Evolutionary conservation across 2,797 vertebrate genomes (phyloP).

Genomic region (Brachyrhaphis roseni): DNA sequence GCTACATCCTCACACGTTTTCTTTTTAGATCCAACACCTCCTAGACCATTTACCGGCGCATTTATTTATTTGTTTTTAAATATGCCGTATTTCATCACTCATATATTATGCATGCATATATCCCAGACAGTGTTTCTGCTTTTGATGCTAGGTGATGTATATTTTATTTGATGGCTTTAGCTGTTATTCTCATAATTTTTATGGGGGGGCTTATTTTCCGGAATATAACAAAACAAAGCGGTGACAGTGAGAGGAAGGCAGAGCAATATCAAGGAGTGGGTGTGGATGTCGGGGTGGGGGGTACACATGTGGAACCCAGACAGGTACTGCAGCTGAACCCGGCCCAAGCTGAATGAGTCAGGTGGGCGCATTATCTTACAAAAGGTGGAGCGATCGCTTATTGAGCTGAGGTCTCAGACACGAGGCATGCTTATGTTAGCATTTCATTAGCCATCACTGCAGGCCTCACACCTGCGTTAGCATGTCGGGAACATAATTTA

Average conservation of each 20-base stretch:
- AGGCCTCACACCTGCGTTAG: constrained; percentile 12
- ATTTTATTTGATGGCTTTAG: constrained; percentile 13
- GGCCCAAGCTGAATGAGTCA: constrained; percentile 17
- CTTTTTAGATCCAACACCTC: constrained; percentile 21
- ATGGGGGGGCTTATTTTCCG: neutral
- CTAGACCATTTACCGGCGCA: neutral
- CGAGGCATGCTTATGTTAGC: constrained; percentile 14
- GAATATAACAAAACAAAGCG: neutral
- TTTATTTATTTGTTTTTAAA: constrained; percentile 4
- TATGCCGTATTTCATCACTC: neutral
- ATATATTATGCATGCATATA: constrained; percentile 13
- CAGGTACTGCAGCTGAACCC: constrained; percentile 27
- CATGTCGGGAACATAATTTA: constrained; percentile 32
- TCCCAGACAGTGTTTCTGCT: constrained; percentile 1
- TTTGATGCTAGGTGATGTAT: constrained; percentile 5
- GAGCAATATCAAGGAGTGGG: constrained; percentile 10
- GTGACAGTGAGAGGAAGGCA: constrained; percentile 10
- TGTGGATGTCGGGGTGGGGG: too few relatives aligned
- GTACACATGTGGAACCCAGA: constrained; percentile 15
- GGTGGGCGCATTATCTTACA: constrained; percentile 22
- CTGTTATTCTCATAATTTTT: neutral
- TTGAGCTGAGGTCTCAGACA: neutral
- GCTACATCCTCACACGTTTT: constrained; percentile 13
- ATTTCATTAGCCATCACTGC: constrained; percentile 17
- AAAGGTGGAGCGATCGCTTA: constrained; percentile 12